Percentiles rank a stretch among this genome's conserved stretches.
phyloP scores from a whole-genome alignment of 2,113 vertebrate genomes.

The Gallinago media region DNA sequence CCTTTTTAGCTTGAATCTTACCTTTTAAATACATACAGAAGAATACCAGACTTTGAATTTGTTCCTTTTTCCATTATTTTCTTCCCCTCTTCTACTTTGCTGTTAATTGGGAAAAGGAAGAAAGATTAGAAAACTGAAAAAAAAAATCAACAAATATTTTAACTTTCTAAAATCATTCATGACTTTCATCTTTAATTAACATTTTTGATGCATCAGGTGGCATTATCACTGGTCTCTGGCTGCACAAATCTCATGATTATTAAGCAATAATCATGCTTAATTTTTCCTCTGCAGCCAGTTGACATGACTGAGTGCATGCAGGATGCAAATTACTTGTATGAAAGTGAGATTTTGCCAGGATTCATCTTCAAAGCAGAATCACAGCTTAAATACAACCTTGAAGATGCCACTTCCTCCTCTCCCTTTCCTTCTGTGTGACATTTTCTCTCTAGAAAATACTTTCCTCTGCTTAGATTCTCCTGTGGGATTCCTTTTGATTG shows the following conservation, averaged over 20 bases:
- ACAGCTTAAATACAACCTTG: background rate
- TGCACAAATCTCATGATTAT: background rate
- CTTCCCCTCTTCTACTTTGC: background rate
- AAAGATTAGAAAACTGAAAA: background rate
- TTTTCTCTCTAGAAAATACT: background rate
- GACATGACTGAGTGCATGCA: background rate
- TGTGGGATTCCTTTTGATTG: background rate
- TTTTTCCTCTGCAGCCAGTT: background rate
- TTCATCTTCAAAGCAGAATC: background rate
- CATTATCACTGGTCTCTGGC: background rate
- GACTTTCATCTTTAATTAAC: background rate
- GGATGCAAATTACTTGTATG: background rate
- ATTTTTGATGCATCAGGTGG: background rate
- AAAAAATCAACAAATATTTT: background rate
- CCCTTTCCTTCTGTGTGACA: background rate
- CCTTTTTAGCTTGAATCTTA: background rate
- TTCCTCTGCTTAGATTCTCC: background rate
- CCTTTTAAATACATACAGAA: background rate
- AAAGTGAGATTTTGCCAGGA: slow-evolving; percentile 3
- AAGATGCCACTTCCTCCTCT: background rate
- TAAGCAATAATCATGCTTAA: background rate
- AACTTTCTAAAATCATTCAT: background rate
- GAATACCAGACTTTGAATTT: background rate
- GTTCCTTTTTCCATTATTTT: background rate
- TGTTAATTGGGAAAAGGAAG: background rate